Conservation (phyloP, 2,797 vertebrate genomes). For the Nannoperca obscura region DNA sequence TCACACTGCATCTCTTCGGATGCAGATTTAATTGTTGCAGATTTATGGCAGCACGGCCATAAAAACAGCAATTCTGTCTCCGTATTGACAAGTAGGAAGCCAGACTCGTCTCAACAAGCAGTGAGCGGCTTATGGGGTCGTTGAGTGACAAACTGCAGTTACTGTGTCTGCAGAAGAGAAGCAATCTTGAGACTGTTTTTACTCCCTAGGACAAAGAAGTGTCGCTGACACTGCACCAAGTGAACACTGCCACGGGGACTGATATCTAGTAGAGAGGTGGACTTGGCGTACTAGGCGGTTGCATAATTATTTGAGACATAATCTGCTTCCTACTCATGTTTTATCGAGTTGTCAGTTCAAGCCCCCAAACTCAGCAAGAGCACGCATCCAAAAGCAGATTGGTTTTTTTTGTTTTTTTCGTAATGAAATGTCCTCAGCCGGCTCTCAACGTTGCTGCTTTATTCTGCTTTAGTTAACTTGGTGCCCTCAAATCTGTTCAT, state of each 20-base stretch:
- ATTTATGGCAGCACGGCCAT: conserved; percentile 51
- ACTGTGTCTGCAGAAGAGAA: conserved; percentile 58
- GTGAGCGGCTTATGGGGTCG: conserved; percentile 45
- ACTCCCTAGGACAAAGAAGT: conserved; percentile 67
- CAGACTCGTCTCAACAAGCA: conserved; percentile 54
- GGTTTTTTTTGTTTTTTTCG: not conserved
- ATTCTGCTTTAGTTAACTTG: conserved; percentile 13
- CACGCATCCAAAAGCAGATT: conserved; percentile 15
- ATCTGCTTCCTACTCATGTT: conserved; percentile 69
- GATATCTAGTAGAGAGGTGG: conserved; percentile 44
- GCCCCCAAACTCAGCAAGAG: conserved; percentile 22
- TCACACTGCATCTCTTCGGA: conserved; percentile 45
- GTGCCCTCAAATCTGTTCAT: conserved; percentile 16
- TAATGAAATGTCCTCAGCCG: conserved; percentile 3
- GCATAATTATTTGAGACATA: conserved; percentile 68
- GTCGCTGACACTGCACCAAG: conserved; percentile 69
- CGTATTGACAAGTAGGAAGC: conserved; percentile 40
- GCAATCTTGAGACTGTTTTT: conserved; percentile 46
- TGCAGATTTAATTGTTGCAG: conserved; percentile 63
- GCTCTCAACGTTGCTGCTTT: conserved; percentile 15
- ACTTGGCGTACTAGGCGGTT: conserved; percentile 61
- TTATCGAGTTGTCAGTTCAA: conserved; percentile 35
- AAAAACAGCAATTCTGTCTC: conserved; percentile 51
- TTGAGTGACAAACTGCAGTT: conserved; percentile 60
- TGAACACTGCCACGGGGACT: conserved; percentile 53